These are phyloP conservation scores for Anhinga rufa DNA, from an alignment of 2,113 vertebrate genomes.

Conservation along the genomic window DNA sequence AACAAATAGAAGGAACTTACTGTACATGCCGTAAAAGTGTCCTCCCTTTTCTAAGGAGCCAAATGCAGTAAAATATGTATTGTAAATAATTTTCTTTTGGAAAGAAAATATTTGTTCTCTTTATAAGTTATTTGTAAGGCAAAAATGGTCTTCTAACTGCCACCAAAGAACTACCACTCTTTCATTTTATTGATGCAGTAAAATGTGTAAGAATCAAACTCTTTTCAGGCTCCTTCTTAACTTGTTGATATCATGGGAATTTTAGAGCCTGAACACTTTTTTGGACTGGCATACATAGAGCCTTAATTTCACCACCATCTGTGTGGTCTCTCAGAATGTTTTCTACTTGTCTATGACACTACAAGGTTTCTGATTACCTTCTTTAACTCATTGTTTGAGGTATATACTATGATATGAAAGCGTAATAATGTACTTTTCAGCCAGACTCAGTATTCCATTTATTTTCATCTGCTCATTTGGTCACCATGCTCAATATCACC, in stretches of 20 bases:
- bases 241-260: neutral
- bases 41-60: neutral
- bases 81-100: neutral
- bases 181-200: neutral
- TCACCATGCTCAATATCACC: neutral
- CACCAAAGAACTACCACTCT: neutral
- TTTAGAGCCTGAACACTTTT: neutral
- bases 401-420: neutral
- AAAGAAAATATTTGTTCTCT: neutral
- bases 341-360: neutral
- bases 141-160: neutral
- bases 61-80: neutral
- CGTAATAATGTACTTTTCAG: constrained; percentile 5
- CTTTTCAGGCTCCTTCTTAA: neutral
- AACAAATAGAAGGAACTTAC: neutral
- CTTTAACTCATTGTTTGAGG: constrained; percentile 30
- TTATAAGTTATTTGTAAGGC: neutral
- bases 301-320: neutral
- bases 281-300: neutral
- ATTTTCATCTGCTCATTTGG: constrained; percentile 28
- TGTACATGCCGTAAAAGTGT: neutral
- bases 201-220: neutral
- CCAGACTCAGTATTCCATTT: neutral
- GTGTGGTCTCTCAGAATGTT: constrained; percentile 6
- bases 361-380: neutral